Percentiles rank a stretch among this genome's conserved stretches.
phyloP scores from a whole-genome alignment of 2,888 invertebrate genomes.

The Ophion slaviceki region DNA sequence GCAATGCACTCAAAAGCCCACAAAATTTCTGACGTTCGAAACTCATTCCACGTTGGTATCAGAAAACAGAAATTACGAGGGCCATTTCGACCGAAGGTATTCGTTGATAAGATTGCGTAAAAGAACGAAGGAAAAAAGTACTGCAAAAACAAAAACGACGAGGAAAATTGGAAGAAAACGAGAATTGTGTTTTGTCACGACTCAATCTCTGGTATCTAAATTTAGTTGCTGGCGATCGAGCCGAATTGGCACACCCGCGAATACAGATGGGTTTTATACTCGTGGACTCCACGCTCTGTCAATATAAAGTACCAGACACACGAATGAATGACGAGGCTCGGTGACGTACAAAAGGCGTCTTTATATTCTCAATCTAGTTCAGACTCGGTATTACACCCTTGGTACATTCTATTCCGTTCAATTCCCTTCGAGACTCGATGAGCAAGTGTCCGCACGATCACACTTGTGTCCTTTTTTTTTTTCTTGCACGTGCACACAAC shows the following conservation, averaged over 20 bases:
- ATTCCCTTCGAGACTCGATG: slow-evolving; percentile 37
- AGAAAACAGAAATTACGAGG: neutral
- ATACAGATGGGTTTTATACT: slow-evolving; percentile 41
- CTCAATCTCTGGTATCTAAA: slow-evolving; percentile 40
- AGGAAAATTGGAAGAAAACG: slow-evolving; percentile 42
- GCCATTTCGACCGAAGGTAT: neutral
- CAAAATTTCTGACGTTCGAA: too few species aligned
- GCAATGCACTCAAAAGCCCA: too few species aligned
- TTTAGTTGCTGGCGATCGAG: slow-evolving; percentile 46
- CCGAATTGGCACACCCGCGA: slow-evolving; percentile 45
- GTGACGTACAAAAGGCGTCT: slow-evolving; percentile 63
- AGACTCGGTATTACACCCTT: slow-evolving; percentile 45
- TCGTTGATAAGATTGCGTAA: neutral
- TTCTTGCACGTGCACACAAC: slow-evolving; percentile 1
- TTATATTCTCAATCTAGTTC: slow-evolving; percentile 64
- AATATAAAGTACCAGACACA: slow-evolving; percentile 52
- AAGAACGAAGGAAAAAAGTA: neutral
- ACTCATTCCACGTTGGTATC: neutral
- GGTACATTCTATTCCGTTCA: slow-evolving; percentile 33
- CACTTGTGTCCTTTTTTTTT: slow-evolving; percentile 15
- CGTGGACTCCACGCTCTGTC: slow-evolving; percentile 52
- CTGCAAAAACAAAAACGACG: neutral
- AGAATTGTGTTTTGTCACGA: slow-evolving; percentile 33
- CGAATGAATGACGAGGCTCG: slow-evolving; percentile 54
- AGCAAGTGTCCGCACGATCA: slow-evolving; percentile 16